Evolutionary conservation across 2,888 invertebrate genomes (phyloP), one percentile per base, ranked within the genome.

Genomic region (Macrophya alboannulata): DNA sequence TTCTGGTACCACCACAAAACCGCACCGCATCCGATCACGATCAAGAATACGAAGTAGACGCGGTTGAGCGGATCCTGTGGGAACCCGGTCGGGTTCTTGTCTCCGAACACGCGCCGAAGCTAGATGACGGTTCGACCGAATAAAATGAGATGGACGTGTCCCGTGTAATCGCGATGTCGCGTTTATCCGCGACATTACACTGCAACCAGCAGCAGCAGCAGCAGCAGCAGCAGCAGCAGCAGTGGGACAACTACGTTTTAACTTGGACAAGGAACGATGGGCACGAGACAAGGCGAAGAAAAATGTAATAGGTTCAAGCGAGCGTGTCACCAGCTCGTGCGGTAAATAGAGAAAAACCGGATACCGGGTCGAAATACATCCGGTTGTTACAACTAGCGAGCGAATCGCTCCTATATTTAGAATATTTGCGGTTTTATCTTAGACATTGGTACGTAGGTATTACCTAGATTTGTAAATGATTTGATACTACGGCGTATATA

Each of bases 91-190:
- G 37, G 21, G 62, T 81, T 62, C 81, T 62, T 17, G 59, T 25
- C 81, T 17, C 37, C 21, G 51, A 48, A 77, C 72, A 74, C 77
- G 77, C 77, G 77, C 77, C 76, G 43, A n/a, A 9, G 48, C 43
- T 68, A 37, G 4, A 21, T 62, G 21, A 62, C 4, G 21, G 21
- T 45, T 45, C 45, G 10, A 37, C 51, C 48, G 48, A 51, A 31
- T 31, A 31, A 51, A 37, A 77, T n/a, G 37, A 25, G 25, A 25
- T n/a, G 12, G n/a, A n/a, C n/a, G 17, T 3, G 76, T 8, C 21
- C 79, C 81, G 81, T 91, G 91, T 91, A 91, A 91, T 91, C 91
- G 90, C 89, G 88, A 91, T 91, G 91, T 90, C 89, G 90, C 90
- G 91, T 55, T 55, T 55, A n/a, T 4, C 55, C n/a, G 15, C n/a